These are phyloP conservation scores for Eupeodes latifasciatus DNA, from an alignment of 2,888 invertebrate species.

Conservation along the genomic window DNA sequence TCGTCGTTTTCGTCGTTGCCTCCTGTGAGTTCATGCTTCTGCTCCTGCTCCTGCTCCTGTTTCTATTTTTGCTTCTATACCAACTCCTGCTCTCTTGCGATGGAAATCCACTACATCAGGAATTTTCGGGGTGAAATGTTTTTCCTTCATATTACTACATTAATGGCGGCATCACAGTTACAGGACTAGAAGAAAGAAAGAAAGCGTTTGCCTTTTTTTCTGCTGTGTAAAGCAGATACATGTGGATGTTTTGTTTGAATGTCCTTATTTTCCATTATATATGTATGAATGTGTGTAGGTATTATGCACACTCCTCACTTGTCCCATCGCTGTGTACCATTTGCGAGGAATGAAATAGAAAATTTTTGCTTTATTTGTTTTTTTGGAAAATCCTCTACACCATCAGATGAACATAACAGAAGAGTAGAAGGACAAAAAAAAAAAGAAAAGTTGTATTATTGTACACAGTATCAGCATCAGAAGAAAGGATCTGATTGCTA, in stretches of 20 bases:
- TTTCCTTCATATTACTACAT: constrained; percentile 75
- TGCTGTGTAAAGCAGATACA: constrained; percentile 13
- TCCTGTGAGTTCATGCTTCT: constrained; percentile 51
- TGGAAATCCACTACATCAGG: constrained; percentile 74
- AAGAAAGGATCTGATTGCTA: constrained; percentile 71
- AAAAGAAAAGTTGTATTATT: constrained; percentile 40
- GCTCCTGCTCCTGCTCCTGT: constrained; percentile 35
- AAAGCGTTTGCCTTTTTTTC: constrained; percentile 61
- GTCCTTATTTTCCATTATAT: constrained; percentile 72
- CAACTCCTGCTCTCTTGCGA: constrained; percentile 30
- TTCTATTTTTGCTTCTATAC: constrained; percentile 28
- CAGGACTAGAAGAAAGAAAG: constrained; percentile 55
- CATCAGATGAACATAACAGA: constrained; percentile 6
- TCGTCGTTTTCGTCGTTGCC: constrained; percentile 67
- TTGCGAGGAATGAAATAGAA: constrained; percentile 64
- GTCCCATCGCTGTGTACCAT: constrained; percentile 7
- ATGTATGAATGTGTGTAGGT: not conserved
- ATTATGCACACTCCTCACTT: constrained; percentile 55
- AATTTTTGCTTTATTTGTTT: constrained; percentile 73
- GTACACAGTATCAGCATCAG: constrained; percentile 16
- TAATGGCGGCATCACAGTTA: constrained; percentile 73
- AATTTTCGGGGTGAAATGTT: constrained; percentile 77
- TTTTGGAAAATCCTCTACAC: constrained; percentile 61
- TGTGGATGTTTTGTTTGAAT: constrained; percentile 63
- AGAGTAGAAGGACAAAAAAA: constrained; percentile 2